Conservation (phyloP, 37 sponge, comb jelly and placozoan species). For the Oscarella lobularis region DNA sequence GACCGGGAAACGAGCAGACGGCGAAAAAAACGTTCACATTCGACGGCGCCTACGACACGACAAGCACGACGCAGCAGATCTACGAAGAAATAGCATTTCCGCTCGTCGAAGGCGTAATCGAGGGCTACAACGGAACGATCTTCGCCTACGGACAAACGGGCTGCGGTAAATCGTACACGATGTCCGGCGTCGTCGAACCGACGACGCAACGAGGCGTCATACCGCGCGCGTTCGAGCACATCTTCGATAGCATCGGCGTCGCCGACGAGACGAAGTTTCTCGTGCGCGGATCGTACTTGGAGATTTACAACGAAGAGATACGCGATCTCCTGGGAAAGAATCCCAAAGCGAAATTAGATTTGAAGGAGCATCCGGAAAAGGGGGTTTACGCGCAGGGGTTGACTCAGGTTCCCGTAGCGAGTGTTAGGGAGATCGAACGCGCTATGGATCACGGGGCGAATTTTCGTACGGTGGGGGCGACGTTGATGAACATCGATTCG, state of each 20-base stretch:
- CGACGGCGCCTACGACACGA: constrained; percentile 75
- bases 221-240: constrained; percentile 87
- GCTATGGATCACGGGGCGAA: constrained; percentile 80
- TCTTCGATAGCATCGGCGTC: constrained; percentile 71
- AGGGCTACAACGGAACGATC: constrained; percentile 89
- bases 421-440: constrained; percentile 40
- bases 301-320: constrained; percentile 97
- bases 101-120: constrained; percentile 75
- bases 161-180: constrained; percentile 92
- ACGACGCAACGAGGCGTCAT: constrained; percentile 74
- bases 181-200: constrained; percentile 82
- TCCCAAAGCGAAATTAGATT: constrained; percentile 23
- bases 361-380: constrained; percentile 84
- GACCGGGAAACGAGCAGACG: constrained; percentile 30
- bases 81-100: constrained; percentile 93
- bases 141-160: constrained; percentile 99
- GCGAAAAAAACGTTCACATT: constrained; percentile 77
- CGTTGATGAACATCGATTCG: constrained; percentile 94
- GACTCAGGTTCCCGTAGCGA: constrained; percentile 6
- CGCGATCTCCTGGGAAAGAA: constrained; percentile 73
- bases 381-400: constrained; percentile 20
- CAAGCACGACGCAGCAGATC: constrained; percentile 65
- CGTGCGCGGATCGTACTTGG: constrained; percentile 76
- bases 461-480: constrained; percentile 89
- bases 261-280: constrained; percentile 54